Evolutionary conservation across 2,888 invertebrate species (phyloP).

Genomic region (Ormia ochracea): DNA sequence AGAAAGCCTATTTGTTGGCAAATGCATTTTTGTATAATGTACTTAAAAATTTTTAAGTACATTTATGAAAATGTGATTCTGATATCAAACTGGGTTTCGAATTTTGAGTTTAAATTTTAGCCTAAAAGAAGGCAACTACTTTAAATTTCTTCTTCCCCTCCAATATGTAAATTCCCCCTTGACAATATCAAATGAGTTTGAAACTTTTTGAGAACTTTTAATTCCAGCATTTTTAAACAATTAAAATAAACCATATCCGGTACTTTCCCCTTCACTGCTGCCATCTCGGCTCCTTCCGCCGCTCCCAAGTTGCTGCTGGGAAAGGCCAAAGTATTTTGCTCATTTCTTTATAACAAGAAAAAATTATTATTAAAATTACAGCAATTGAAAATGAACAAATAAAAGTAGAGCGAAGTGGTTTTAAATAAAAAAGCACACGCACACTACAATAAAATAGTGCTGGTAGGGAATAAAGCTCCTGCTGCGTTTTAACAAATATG

Average conservation of each 20-base stretch:
- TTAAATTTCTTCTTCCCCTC: too few species aligned
- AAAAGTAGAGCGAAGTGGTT: conserved; percentile 19
- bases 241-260: conserved; percentile 30
- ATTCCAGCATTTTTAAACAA: conserved; percentile 6
- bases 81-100: too few species aligned
- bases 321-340: neutral
- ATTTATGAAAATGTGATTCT: too few species aligned
- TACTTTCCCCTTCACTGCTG: neutral
- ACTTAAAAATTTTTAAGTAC: too few species aligned
- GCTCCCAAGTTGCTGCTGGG: neutral
- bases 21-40: too few species aligned
- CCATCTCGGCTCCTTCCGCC: neutral
- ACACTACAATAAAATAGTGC: conserved; percentile 24
- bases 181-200: too few species aligned
- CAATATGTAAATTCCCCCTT: too few species aligned
- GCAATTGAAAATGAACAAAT: conserved; percentile 26
- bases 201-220: too few species aligned
- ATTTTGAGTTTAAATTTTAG: too few species aligned
- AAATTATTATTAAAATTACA: conserved; percentile 11
- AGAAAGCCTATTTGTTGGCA: too few species aligned
- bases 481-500: conserved; percentile 49
- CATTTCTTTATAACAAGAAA: neutral
- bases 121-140: too few species aligned
- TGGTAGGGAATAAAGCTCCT: conserved; percentile 22
- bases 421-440: neutral